phyloP scores from a whole-genome alignment of 1,140 invertebrate species.

The Gryon sp. region DNA sequence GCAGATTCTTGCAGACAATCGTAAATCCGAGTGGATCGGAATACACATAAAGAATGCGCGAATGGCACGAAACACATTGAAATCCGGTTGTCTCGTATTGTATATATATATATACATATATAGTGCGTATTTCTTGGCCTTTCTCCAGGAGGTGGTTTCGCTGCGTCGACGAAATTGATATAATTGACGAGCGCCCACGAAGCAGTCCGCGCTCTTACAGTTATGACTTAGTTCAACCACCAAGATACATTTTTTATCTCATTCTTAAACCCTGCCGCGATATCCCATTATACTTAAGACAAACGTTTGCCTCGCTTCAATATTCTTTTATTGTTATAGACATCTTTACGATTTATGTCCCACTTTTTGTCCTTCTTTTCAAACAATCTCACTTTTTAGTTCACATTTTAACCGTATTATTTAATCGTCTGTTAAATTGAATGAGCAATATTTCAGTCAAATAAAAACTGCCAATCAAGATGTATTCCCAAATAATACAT shows the following conservation, averaged over 20 bases:
- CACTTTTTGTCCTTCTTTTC: constrained; percentile 17
- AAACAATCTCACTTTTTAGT: constrained; percentile 7
- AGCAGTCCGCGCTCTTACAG: constrained; percentile 40
- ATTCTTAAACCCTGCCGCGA: neutral
- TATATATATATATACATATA: constrained; percentile 14
- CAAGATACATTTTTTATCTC: constrained; percentile 4
- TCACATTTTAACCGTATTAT: constrained; percentile 2
- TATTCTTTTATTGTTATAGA: constrained; percentile 47
- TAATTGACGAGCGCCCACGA: constrained; percentile 51
- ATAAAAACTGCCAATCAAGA: too few species aligned
- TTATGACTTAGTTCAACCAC: constrained; percentile 44
- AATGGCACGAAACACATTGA: constrained; percentile 37
- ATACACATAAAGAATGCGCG: constrained; percentile 44
- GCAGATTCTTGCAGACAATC: constrained; percentile 17
- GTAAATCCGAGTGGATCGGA: constrained; percentile 38
- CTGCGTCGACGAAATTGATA: constrained; percentile 51
- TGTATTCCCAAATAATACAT: too few species aligned
- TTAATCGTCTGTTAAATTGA: constrained; percentile 24
- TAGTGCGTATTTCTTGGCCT: constrained; percentile 20
- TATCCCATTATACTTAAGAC: neutral
- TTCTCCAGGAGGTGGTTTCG: too few species aligned
- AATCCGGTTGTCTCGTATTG: constrained; percentile 50
- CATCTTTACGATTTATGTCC: constrained; percentile 27
- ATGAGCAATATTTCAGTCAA: too few species aligned
- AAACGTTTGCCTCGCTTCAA: constrained; percentile 18